phyloP scores from a whole-genome alignment of 2,888 invertebrate genomes.

The Polymixis lichenea region DNA sequence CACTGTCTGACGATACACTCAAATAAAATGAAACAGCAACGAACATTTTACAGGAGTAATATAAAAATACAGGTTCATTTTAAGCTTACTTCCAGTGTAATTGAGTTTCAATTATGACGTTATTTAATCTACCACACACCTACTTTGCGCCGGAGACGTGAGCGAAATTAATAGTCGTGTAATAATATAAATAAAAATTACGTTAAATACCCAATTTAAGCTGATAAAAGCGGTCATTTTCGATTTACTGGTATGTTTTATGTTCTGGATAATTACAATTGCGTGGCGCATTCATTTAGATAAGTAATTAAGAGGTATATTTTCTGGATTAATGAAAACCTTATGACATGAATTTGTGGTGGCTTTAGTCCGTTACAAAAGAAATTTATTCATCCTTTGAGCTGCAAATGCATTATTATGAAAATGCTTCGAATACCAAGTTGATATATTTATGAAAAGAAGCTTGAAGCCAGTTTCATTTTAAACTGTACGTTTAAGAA shows the following conservation, averaged over 20 bases:
- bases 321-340: conserved; percentile 7
- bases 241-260: conserved; percentile 24
- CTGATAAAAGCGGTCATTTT: conserved; percentile 23
- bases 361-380: background rate
- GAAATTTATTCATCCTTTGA: background rate
- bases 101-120: conserved; percentile 24
- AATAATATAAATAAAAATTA: conserved; percentile 38
- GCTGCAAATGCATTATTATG: conserved; percentile 13
- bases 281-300: conserved; percentile 11
- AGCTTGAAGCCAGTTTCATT: conserved; percentile 9
- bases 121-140: conserved; percentile 18
- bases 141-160: conserved; percentile 14
- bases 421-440: conserved; percentile 18
- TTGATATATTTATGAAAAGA: conserved; percentile 24
- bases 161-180: conserved; percentile 31
- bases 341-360: background rate
- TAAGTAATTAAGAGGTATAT: conserved; percentile 13
- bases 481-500: conserved; percentile 6
- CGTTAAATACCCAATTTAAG: conserved; percentile 18
- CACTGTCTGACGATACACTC: background rate
- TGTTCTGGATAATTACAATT: conserved; percentile 36
- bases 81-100: background rate
- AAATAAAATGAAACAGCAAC: background rate
- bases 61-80: conserved; percentile 11
- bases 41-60: background rate